Percentiles rank a stretch among this genome's conserved stretches.
These are phyloP conservation scores for Pangasius krempfi DNA, from an alignment of 2,797 vertebrate species.

Conservation along the genomic window DNA sequence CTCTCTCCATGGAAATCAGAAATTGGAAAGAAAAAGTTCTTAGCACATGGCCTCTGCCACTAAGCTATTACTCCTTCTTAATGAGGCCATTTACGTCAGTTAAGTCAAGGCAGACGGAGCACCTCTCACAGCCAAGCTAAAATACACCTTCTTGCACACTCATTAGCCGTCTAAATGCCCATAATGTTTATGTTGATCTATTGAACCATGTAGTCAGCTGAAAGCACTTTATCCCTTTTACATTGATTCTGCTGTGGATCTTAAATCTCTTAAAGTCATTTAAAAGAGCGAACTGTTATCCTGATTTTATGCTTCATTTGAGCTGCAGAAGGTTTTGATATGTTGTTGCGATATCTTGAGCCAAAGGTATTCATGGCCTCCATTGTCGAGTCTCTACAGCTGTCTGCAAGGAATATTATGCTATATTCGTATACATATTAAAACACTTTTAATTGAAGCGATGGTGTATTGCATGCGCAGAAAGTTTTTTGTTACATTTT, in stretches of 20 bases:
- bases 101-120: conserved; percentile 52
- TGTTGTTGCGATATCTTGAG: not conserved
- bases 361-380: not conserved
- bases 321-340: not conserved
- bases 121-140: conserved; percentile 47
- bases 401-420: not conserved
- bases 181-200: conserved; percentile 54
- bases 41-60: conserved; percentile 46
- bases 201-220: conserved; percentile 31
- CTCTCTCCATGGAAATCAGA: conserved; percentile 23
- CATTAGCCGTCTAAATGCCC: conserved; percentile 56
- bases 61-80: conserved; percentile 53
- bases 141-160: conserved; percentile 47
- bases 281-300: conserved; percentile 25
- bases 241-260: conserved; percentile 50
- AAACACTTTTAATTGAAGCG: not conserved
- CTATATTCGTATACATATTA: not conserved
- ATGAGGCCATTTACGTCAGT: conserved; percentile 58
- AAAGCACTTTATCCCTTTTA: conserved; percentile 50
- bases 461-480: not conserved
- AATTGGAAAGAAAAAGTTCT: conserved; percentile 53
- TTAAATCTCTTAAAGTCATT: conserved; percentile 48
- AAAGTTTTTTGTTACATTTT: not conserved
- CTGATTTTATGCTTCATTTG: not conserved
- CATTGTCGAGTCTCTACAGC: not conserved